These are phyloP conservation scores for Conomelus anceps DNA, from an alignment of 2,888 invertebrate species.

Conservation along the genomic window DNA sequence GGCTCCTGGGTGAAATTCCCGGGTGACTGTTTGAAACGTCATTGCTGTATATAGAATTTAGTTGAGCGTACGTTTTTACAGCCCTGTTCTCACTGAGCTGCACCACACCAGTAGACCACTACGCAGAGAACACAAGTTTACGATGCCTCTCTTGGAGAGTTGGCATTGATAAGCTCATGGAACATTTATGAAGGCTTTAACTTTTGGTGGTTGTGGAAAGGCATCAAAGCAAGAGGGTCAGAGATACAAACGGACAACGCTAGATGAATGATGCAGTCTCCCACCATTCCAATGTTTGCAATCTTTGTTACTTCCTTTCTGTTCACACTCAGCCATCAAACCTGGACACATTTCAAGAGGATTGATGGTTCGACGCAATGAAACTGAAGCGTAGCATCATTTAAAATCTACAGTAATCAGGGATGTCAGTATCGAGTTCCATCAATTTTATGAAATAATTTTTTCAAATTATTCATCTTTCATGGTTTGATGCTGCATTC, in stretches of 20 bases:
- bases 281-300: background rate
- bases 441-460: too few species aligned
- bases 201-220: background rate
- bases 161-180: background rate
- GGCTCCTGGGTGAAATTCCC: background rate
- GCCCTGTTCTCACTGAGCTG: background rate
- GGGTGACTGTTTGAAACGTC: background rate
- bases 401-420: too few species aligned
- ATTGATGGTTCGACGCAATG: background rate
- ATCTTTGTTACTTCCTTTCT: background rate
- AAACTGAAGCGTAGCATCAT: background rate
- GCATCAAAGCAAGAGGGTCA: background rate
- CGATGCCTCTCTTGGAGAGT: background rate
- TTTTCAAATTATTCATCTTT: too few species aligned
- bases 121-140: background rate
- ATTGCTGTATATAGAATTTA: background rate
- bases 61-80: background rate
- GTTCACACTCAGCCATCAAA: background rate
- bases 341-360: background rate
- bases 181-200: background rate
- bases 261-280: background rate
- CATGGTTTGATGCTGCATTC: too few species aligned
- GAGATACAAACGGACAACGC: background rate
- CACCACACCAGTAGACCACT: background rate
- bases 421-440: too few species aligned